Evolutionary conservation across 1,140 invertebrate species (phyloP), one percentile per base, ranked within the genome.

Genomic region (Medauroidea extradentata): DNA sequence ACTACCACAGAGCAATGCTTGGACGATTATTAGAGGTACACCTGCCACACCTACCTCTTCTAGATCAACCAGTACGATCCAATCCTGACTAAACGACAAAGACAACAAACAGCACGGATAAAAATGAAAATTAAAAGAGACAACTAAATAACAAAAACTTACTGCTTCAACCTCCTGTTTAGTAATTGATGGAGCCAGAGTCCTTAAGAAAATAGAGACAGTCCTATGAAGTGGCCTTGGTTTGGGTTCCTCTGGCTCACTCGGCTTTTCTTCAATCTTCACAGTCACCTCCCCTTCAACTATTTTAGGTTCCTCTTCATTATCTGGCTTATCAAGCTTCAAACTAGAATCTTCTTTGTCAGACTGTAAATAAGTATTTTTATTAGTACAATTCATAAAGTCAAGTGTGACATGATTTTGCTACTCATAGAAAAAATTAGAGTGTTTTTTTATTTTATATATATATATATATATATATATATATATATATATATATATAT

Each of bases 161-260:
- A 94, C 88, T n/a, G 89, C 88, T 83, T 98, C 96, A 4, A 99
- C 90, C 83, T 99, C 97, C 49, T 91, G 88, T 72, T 96, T 96
- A 0, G 94, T 98, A 52, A 99, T 97, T 2, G 89, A 90, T 0
- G 96, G 94, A 0, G 96, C 91, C 27, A 99, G 80, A 76, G 98
- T 98, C 25, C 96, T 81, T 14, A 99, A 80, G 69, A 99, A 99
- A 60, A 99, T 98, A 0, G 96, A 98, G 18, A 91, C 91, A 2
- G 97, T 99, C 73, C 94, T 93, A 71, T 99, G 96, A 19, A 91
- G 74, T 21, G 85, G 85, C 57, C 85, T 79, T 0, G 82, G 81
- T 70, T 89, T 85, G 48, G 78, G 73, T 3, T 69, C 65, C 53
- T 78, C 73, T 5, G 14, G 24, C 18, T 57, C 53, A 34, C 27